These are phyloP conservation scores for Chiroxiphia lanceolata DNA, from an alignment of 2,797 vertebrate genomes.

Conservation along the genomic window DNA sequence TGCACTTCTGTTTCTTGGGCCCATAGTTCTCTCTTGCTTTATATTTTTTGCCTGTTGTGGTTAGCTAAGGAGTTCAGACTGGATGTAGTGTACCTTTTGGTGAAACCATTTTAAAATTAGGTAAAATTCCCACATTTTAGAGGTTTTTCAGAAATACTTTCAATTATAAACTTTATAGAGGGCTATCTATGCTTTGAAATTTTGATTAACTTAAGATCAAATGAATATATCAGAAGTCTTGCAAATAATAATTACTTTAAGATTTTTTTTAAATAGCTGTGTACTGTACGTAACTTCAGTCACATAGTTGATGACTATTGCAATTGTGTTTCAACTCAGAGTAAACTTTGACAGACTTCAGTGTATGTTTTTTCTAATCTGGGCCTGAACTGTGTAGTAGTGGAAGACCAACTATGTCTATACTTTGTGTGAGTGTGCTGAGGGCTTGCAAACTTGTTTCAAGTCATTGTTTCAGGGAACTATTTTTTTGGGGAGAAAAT, in stretches of 20 bases:
- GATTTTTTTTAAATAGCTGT: not conserved
- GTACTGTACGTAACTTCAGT: not conserved
- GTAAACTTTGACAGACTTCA: not conserved
- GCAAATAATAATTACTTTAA: not conserved
- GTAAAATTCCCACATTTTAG: not conserved
- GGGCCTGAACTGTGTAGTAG: not conserved
- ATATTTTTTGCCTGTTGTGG: not conserved
- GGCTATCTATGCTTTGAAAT: not conserved
- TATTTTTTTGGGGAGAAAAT: not conserved
- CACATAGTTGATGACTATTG: not conserved
- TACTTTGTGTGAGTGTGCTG: not conserved
- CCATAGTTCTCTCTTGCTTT: not conserved
- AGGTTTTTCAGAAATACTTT: not conserved
- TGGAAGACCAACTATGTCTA: not conserved
- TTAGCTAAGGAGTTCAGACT: not conserved
- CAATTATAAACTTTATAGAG: not conserved
- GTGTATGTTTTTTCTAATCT: not conserved
- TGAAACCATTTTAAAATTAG: not conserved
- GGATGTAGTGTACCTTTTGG: not conserved
- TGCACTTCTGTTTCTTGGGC: not conserved
- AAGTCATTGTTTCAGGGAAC: not conserved
- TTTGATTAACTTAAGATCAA: not conserved
- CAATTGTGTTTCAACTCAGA: rapidly evolving
- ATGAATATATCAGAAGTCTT: not conserved
- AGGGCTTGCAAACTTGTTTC: not conserved